phyloP scores from a whole-genome alignment of 2,113 vertebrate species.

The Campylomormyrus numenius region DNA sequence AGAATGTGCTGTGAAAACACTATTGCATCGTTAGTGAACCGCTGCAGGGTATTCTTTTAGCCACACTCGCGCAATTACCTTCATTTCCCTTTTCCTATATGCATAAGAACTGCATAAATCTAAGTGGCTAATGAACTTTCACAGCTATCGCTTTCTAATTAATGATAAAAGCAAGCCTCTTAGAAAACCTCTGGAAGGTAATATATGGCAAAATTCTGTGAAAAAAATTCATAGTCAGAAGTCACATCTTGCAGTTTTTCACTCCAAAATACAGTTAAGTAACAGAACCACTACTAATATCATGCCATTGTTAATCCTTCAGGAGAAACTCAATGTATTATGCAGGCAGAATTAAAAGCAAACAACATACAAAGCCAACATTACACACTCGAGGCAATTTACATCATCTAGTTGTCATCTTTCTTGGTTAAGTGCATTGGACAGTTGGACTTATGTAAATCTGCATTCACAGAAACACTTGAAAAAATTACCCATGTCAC shows the following conservation, averaged over 20 bases:
- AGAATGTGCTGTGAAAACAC: not conserved
- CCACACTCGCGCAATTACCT: not conserved
- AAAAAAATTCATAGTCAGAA: not conserved
- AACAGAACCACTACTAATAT: not conserved
- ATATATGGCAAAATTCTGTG: not conserved
- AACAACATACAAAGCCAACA: not conserved
- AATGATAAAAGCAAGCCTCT: not conserved
- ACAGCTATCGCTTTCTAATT: not conserved
- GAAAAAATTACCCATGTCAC: not conserved
- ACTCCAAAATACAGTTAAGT: not conserved
- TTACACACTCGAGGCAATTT: not conserved
- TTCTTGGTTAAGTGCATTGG: not conserved
- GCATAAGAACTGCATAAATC: not conserved
- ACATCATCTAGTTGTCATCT: not conserved
- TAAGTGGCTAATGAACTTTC: not conserved
- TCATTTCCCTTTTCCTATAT: not conserved
- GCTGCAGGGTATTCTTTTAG: not conserved
- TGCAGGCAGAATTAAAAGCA: not conserved
- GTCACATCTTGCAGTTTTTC: not conserved
- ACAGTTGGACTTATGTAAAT: not conserved
- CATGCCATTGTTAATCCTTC: not conserved
- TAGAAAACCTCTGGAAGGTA: not conserved
- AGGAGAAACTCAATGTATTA: not conserved
- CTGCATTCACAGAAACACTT: not conserved
- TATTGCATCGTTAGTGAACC: not conserved